phyloP scores from a whole-genome alignment of 2,113 vertebrate genomes.

The Bubo scandiacus region DNA sequence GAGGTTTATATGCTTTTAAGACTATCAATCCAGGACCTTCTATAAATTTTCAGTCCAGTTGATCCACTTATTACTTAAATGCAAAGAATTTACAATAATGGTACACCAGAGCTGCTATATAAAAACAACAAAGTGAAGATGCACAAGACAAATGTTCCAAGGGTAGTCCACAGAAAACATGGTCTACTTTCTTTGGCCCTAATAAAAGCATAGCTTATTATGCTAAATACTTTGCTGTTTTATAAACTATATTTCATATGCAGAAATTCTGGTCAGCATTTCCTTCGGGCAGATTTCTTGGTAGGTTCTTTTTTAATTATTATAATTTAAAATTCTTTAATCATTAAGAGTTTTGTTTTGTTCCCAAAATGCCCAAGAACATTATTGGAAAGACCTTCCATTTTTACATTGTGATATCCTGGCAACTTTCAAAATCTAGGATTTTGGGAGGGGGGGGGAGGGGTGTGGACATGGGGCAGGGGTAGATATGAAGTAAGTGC shows the following conservation, averaged over 20 bases:
- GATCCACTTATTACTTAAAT: background rate
- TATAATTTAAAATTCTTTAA: background rate
- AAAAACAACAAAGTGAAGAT: background rate
- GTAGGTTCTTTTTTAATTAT: background rate
- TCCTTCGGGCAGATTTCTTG: background rate
- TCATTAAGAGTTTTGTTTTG: background rate
- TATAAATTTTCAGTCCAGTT: constrained; percentile 6
- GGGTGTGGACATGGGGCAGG: no score
- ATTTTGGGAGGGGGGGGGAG: no score
- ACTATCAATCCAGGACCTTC: background rate
- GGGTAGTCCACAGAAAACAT: background rate
- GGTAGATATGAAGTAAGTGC: background rate
- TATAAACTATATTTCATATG: background rate
- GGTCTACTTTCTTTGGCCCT: background rate
- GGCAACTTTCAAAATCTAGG: background rate
- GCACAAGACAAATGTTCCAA: background rate
- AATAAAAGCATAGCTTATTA: background rate
- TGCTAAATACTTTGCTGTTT: background rate
- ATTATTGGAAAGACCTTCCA: background rate
- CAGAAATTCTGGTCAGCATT: background rate
- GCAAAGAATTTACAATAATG: background rate
- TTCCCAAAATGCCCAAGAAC: background rate
- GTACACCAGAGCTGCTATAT: background rate
- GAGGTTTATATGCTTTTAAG: constrained; percentile 47
- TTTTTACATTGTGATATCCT: background rate